phyloP scores from a whole-genome alignment of 2,113 vertebrate genomes.

The Myxocyprinus asiaticus region DNA sequence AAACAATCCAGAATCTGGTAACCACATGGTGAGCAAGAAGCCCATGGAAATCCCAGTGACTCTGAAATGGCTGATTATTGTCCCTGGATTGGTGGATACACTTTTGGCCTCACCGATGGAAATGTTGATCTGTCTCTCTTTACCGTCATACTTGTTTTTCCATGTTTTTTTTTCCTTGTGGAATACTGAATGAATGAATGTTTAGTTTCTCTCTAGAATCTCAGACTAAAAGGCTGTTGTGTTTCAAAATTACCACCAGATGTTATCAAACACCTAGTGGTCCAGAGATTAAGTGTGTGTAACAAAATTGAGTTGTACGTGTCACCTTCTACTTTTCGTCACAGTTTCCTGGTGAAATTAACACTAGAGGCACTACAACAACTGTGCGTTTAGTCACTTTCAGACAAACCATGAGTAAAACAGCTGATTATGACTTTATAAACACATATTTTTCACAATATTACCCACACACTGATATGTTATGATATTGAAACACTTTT shows the following conservation, averaged over 20 bases:
- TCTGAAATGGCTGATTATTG: neutral
- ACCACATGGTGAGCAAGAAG: too few species aligned
- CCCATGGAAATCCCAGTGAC: neutral
- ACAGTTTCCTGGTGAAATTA: too few species aligned
- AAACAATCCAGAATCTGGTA: too few species aligned
- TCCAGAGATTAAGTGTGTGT: neutral
- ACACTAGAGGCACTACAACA: too few species aligned
- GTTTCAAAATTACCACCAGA: constrained; percentile 6
- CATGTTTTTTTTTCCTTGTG: neutral
- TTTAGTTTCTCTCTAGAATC: neutral
- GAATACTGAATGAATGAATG: constrained; percentile 13
- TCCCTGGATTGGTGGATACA: neutral
- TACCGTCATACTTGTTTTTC: constrained; percentile 7
- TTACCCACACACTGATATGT: too few species aligned
- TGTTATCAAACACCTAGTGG: constrained; percentile 8
- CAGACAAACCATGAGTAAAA: too few species aligned
- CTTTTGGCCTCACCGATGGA: neutral
- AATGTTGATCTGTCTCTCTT: constrained; percentile 17
- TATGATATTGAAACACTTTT: too few species aligned
- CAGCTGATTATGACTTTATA: too few species aligned
- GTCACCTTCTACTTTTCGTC: too few species aligned
- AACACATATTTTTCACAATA: too few species aligned
- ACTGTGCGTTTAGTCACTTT: too few species aligned
- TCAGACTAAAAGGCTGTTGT: neutral
- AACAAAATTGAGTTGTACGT: too few species aligned